These are phyloP conservation scores for Phalloptychus januarius DNA, from an alignment of 2,797 vertebrate species.

Conservation along the genomic window DNA sequence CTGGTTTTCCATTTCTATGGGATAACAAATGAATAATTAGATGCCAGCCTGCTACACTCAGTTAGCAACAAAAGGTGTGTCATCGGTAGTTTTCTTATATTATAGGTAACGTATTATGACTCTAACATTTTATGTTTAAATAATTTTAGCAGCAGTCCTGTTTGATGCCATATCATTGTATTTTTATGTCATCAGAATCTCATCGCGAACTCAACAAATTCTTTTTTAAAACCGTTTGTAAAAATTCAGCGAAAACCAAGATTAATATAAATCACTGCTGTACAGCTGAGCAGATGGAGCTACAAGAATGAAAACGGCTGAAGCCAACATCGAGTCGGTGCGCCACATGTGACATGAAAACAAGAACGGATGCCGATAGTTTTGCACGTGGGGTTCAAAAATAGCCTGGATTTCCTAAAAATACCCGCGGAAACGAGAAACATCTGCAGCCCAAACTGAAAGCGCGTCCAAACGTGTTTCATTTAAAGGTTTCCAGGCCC, in stretches of 20 bases:
- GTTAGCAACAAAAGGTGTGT: not conserved
- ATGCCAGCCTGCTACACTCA: not conserved
- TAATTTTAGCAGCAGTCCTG: not conserved
- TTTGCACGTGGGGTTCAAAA: not conserved
- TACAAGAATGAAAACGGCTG: not conserved
- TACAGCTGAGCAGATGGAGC: not conserved
- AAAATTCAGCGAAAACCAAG: not conserved
- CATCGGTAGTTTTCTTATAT: not conserved
- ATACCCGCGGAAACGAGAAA: not conserved
- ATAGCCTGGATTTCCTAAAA: not conserved
- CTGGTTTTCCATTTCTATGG: not conserved
- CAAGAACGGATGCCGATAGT: not conserved
- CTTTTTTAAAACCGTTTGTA: not conserved
- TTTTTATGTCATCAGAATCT: not conserved
- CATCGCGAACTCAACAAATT: not conserved
- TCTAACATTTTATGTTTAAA: not conserved
- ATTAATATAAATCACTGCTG: not conserved
- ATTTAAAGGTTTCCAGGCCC: constrained; percentile 2
- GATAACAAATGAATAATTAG: not conserved
- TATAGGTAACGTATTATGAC: not conserved
- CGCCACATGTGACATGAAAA: not conserved
- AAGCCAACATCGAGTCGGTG: not conserved
- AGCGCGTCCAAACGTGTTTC: not conserved
- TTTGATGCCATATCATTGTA: not conserved
- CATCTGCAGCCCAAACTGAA: not conserved